Evolutionary conservation across 2,113 vertebrate species (phyloP).

Genomic region (Dasyprocta punctata): DNA sequence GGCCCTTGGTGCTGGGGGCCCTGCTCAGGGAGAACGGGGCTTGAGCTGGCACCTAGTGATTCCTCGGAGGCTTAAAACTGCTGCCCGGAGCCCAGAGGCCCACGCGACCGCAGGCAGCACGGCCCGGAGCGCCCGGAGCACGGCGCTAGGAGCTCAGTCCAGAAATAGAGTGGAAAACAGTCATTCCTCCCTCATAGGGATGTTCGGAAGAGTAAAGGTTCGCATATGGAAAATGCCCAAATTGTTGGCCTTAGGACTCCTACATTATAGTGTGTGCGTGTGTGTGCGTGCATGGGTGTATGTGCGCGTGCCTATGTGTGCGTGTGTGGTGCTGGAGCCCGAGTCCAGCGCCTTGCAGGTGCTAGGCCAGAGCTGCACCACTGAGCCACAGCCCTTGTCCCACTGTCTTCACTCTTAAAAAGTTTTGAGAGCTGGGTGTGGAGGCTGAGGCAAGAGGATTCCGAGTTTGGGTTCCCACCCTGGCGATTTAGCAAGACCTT

Average conservation of each 20-base stretch:
- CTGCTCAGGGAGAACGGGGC: not conserved
- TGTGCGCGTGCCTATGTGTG: too few relatives aligned
- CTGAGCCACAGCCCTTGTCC: not conserved
- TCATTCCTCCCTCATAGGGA: not conserved
- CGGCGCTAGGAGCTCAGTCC: not conserved
- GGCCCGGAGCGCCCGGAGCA: not conserved
- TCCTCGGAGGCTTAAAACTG: not conserved
- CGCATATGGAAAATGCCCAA: not conserved
- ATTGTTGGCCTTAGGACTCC: not conserved
- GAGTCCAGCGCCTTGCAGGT: not conserved
- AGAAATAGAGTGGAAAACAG: not conserved
- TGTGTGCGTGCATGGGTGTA: too few relatives aligned
- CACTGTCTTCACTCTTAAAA: not conserved
- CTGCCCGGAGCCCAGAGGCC: not conserved
- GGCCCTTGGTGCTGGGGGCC: not conserved
- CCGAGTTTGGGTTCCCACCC: not conserved
- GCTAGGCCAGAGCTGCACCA: not conserved
- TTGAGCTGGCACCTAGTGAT: not conserved
- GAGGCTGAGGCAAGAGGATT: not conserved
- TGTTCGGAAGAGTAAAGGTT: not conserved
- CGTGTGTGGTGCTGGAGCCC: not conserved
- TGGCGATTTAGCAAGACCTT: not conserved
- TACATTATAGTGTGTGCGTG: not conserved
- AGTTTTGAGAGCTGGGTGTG: not conserved
- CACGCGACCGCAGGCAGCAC: not conserved